Conservation (phyloP, 2,888 invertebrate species). For the Leptinotarsa peninsularis region DNA sequence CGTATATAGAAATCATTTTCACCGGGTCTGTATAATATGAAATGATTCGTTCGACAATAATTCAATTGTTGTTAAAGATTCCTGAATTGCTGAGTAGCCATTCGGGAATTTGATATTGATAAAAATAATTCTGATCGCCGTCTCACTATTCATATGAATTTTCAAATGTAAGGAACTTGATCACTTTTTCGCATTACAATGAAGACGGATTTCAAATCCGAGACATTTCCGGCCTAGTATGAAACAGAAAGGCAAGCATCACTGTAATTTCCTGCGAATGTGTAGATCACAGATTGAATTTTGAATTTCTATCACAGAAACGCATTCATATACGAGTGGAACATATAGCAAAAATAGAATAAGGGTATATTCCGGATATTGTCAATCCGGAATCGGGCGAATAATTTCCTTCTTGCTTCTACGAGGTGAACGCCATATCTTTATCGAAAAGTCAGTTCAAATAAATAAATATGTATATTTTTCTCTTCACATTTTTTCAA, state of each 20-base stretch:
- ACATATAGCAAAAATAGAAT: not conserved
- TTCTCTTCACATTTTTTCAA: too few relatives aligned
- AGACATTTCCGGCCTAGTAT: not conserved
- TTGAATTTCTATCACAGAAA: not conserved
- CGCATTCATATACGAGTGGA: not conserved
- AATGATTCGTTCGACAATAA: too few relatives aligned
- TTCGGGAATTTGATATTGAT: too few relatives aligned
- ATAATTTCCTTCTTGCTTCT: not conserved
- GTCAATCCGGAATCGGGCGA: not conserved
- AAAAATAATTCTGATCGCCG: too few relatives aligned
- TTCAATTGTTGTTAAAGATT: too few relatives aligned
- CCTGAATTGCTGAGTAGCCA: too few relatives aligned
- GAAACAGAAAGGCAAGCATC: not conserved
- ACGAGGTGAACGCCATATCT: not conserved
- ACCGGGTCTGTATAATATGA: too few relatives aligned
- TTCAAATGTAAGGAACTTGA: too few relatives aligned
- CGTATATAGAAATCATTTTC: too few relatives aligned
- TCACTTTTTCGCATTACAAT: not conserved
- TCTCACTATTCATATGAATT: too few relatives aligned
- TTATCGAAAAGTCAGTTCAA: too few relatives aligned
- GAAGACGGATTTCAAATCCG: not conserved
- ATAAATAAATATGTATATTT: too few relatives aligned
- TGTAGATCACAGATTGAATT: constrained; percentile 6
- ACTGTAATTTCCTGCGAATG: not conserved
- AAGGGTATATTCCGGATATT: constrained; percentile 2